Conservation (phyloP, 2,113 vertebrate genomes). For the Kobus ellipsiprymnus region DNA sequence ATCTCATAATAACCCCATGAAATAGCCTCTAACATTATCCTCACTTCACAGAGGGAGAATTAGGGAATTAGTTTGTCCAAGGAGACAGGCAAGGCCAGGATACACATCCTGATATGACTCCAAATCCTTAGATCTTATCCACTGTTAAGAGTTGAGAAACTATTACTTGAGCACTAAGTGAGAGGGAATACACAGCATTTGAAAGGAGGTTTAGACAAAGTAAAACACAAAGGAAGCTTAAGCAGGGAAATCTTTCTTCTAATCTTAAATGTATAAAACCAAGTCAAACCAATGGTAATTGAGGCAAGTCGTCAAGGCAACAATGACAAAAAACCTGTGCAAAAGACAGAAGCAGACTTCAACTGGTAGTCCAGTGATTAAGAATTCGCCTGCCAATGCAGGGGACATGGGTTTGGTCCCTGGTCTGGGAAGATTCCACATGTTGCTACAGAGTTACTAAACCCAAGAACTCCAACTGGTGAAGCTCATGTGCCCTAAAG, state of each 20-base stretch:
- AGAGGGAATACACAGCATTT: not conserved
- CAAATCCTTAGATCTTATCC: not conserved
- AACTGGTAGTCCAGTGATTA: not conserved
- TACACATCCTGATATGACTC: not conserved
- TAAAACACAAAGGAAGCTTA: not conserved
- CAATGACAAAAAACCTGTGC: not conserved
- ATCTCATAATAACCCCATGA: not conserved
- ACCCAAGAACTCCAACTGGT: not conserved
- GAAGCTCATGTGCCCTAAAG: not conserved
- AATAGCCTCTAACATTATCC: not conserved
- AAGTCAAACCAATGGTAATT: not conserved
- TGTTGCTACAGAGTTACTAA: not conserved
- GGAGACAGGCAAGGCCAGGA: not conserved
- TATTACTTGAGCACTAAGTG: not conserved
- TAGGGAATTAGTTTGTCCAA: not conserved
- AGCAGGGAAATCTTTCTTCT: not conserved
- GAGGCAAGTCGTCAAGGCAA: not conserved
- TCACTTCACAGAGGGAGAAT: not conserved
- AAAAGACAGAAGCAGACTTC: not conserved
- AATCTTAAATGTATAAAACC: conserved; percentile 1
- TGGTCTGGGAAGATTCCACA: not conserved
- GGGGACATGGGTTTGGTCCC: not conserved
- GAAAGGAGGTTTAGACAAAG: not conserved
- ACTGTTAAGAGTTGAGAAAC: not conserved
- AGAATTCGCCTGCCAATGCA: not conserved